Base-by-base conservation (phyloP, 2,797 vertebrate genomes). In the Sternotherus odoratus region DNA sequence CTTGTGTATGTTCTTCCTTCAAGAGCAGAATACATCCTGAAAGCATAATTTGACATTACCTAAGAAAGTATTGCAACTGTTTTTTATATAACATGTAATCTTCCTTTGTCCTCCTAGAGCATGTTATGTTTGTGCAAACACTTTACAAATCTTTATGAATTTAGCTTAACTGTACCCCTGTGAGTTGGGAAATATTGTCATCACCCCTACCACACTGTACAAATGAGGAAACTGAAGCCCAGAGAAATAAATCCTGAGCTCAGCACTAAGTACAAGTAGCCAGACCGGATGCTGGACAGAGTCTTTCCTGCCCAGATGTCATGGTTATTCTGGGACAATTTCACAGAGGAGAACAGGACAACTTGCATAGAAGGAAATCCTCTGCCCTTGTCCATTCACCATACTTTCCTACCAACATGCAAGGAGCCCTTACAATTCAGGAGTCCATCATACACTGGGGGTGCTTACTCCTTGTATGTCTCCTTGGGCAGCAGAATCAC, bases 1-100 rank as follows among this genome's bases (percentile, higher is more conserved):
- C 6, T 46, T 84, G 26, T 19, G n/a, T 80, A 77, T 28, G 43
- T 53, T 39, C n/a, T 93, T n/a, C 54, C 81, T 87, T 91, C 46
- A 50, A 84, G 51, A 77, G 13, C 43, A 51, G 13, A 83, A 57
- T 79, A 72, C 79, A 82, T 86, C 54, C 86, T 36, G 80, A 28
- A 84, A 30, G 13, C 81, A 39, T 81, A 78, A 85, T 75, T 60
- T 15, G 72, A 5, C 1, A 0, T 82, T 90, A 54, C 33, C 24
- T 83, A 79, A 28, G 90, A 88, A 93, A 81, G 15, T 63, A 72
- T 63, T 15, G 39, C 8, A 1, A 8, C 1, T 66, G n/a, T 19
- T 36, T 66, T 36, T 50, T 79, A 48, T 26, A n/a, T 74, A 54
- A 8, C 66, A 10, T 16, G 51, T 26, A 72, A 63, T 63, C 12